These are phyloP conservation scores for Oligia latruncula DNA, from an alignment of 2,888 invertebrate species.

Conservation along the genomic window DNA sequence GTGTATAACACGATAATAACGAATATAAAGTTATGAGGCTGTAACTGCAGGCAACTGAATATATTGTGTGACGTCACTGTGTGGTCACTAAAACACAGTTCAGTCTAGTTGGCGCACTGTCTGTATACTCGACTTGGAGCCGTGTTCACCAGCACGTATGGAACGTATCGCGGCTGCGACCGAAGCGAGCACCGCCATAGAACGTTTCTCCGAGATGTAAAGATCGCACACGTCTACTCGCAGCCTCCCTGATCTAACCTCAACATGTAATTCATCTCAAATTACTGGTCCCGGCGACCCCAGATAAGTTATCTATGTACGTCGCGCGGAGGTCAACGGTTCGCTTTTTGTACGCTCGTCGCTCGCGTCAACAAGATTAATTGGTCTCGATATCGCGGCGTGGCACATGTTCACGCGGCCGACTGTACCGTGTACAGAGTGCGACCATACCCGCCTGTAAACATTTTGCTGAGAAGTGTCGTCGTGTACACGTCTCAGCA, in stretches of 20 bases:
- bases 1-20: background rate
- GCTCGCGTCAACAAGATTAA: constrained; percentile 69
- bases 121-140: background rate
- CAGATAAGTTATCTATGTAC: constrained; percentile 62
- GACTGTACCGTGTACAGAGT: constrained; percentile 15
- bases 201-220: constrained; percentile 6
- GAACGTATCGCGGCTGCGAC: constrained; percentile 6
- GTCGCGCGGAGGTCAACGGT: constrained; percentile 60
- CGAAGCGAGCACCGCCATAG: background rate
- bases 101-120: constrained; percentile 5
- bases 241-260: constrained; percentile 31
- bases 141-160: constrained; percentile 5
- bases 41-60: background rate
- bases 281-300: constrained; percentile 44
- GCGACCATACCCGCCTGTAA: constrained; percentile 6
- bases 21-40: background rate
- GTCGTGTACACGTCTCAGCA: constrained; percentile 28
- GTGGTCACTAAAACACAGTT: constrained; percentile 12
- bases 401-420: constrained; percentile 30
- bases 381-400: constrained; percentile 60
- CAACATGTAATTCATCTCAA: constrained; percentile 59
- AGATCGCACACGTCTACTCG: constrained; percentile 3
- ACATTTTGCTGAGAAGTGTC: no score
- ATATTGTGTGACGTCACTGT: background rate
- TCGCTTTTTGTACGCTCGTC: constrained; percentile 62